Percentiles rank a stretch among this genome's conserved stretches.
Evolutionary conservation across 2,113 vertebrate genomes (phyloP).

Genomic region (Microcebus murinus): DNA sequence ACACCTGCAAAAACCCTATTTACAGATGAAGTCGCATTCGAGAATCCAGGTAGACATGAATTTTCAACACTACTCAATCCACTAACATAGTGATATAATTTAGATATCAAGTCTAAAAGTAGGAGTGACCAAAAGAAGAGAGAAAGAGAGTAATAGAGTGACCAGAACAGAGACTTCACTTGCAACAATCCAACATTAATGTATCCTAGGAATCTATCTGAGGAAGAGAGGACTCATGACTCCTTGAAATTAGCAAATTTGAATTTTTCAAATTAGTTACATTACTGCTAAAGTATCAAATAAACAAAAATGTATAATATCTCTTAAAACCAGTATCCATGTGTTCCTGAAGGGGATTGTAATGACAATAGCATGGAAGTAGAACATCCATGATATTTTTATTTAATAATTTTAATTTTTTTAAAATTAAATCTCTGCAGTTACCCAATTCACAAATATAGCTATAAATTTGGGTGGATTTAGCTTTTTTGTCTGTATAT

Average conservation of each 20-base stretch:
- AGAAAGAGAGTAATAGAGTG: neutral
- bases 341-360: neutral
- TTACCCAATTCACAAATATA: neutral
- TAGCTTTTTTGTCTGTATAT: neutral
- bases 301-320: neutral
- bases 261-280: neutral
- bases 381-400: neutral
- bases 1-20: neutral
- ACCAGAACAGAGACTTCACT: neutral
- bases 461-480: neutral
- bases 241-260: neutral
- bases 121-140: neutral
- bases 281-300: neutral
- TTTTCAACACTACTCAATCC: neutral
- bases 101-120: neutral
- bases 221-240: neutral
- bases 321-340: neutral
- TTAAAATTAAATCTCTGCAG: neutral
- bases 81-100: neutral
- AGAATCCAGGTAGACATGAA: neutral
- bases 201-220: neutral
- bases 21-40: neutral
- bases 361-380: neutral
- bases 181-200: neutral
- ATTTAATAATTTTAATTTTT: neutral